phyloP scores from a whole-genome alignment of 2,888 invertebrate genomes.

The Meiosimyza platycephala region DNA sequence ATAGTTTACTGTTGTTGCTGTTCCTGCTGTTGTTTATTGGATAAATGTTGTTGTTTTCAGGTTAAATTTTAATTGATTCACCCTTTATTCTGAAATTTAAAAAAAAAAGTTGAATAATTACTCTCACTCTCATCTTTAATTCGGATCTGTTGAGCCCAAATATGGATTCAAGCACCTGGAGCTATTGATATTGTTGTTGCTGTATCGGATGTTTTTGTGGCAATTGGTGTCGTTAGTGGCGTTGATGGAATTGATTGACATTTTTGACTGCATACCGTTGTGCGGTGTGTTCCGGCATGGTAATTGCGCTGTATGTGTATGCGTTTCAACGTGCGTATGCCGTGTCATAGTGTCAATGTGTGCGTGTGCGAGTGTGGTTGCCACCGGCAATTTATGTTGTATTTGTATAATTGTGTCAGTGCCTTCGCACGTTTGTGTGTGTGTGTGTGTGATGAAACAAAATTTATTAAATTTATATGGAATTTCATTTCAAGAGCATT shows the following conservation, averaged over 20 bases:
- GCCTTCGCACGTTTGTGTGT: not conserved
- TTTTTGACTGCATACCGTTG: conserved; percentile 18
- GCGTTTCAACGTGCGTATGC: not conserved
- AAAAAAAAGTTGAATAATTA: conserved; percentile 23
- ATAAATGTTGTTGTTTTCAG: conserved; percentile 10
- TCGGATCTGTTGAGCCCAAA: no score
- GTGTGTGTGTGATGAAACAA: not conserved
- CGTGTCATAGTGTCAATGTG: no score
- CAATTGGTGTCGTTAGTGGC: conserved; percentile 12
- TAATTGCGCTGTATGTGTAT: not conserved
- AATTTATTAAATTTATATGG: conserved; percentile 14
- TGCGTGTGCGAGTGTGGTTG: not conserved
- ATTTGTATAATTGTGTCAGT: not conserved
- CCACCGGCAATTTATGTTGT: not conserved
- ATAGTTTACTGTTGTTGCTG: not conserved
- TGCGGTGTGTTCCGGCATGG: conserved; percentile 5
- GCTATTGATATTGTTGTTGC: conserved; percentile 3
- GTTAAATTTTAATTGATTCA: not conserved
- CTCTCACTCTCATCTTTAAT: not conserved
- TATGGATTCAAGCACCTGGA: not conserved
- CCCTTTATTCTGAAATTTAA: conserved; percentile 19
- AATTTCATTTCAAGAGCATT: conserved; percentile 10
- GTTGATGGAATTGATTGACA: conserved; percentile 16
- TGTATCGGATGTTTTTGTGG: conserved; percentile 5
- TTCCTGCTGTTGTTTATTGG: conserved; percentile 11